phyloP scores from a whole-genome alignment of 2,888 invertebrate genomes.

The Pemphredon lugubris region DNA sequence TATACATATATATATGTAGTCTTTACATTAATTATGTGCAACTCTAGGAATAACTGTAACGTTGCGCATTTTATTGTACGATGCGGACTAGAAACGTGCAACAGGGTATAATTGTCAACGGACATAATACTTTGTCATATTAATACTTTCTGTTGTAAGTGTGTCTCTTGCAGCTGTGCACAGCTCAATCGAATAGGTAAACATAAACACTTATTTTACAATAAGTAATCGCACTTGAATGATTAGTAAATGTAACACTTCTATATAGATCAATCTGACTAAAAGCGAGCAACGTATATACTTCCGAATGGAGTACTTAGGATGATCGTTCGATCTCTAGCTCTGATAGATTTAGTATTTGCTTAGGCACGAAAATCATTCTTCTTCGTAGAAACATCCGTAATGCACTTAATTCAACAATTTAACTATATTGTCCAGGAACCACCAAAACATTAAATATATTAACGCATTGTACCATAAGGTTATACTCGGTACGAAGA shows the following conservation, averaged over 20 bases:
- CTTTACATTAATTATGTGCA: conserved; percentile 16
- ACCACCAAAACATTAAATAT: no score
- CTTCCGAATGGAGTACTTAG: conserved; percentile 23
- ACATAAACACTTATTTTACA: conserved; percentile 21
- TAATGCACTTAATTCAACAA: background rate
- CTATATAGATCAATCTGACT: conserved; percentile 13
- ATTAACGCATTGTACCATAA: no score
- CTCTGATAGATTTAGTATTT: conserved; percentile 8
- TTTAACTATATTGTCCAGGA: conserved; percentile 11
- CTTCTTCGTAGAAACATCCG: background rate
- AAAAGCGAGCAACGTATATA: conserved; percentile 17
- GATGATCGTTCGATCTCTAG: conserved; percentile 11
- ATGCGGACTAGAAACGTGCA: conserved; percentile 34
- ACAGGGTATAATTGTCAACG: conserved; percentile 27
- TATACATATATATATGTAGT: conserved; percentile 2
- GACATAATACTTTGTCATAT: conserved; percentile 19
- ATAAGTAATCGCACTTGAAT: conserved; percentile 30
- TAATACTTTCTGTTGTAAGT: conserved; percentile 11
- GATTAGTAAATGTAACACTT: conserved; percentile 29
- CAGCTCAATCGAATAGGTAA: conserved; percentile 1
- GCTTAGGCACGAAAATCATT: conserved; percentile 16
- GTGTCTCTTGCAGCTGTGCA: conserved; percentile 10
- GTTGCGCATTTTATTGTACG: conserved; percentile 28
- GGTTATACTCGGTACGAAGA: conserved; percentile 8
- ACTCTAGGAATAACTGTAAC: conserved; percentile 6